Evolutionary conservation across 2,113 vertebrate genomes (phyloP).

Genomic region (Neolamprologus tretocephalus): DNA sequence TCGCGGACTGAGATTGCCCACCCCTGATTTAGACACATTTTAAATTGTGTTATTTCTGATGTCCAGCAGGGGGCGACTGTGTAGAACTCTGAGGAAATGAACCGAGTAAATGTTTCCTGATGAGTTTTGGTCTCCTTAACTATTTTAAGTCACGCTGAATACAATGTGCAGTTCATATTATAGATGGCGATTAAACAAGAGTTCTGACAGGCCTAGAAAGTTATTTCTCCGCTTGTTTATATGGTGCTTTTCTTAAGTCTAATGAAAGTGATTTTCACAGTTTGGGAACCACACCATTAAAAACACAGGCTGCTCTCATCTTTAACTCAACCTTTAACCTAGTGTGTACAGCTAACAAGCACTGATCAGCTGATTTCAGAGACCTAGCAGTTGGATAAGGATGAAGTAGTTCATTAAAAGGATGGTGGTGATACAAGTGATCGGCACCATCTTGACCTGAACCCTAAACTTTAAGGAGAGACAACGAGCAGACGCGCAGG

Average conservation of each 20-base stretch:
- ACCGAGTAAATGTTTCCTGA: rapidly evolving
- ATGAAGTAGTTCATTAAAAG: neutral
- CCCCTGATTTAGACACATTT: neutral
- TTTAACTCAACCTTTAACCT: neutral
- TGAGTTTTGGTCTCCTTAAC: neutral
- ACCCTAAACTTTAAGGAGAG: neutral
- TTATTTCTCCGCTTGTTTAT: neutral
- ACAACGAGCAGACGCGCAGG: rapidly evolving
- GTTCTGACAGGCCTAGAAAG: neutral
- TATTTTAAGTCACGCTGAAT: neutral
- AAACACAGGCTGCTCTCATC: neutral
- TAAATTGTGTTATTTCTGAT: neutral
- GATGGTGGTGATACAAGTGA: neutral
- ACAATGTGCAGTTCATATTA: neutral
- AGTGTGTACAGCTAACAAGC: neutral
- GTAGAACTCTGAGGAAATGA: neutral
- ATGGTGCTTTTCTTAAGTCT: neutral
- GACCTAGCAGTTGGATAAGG: neutral
- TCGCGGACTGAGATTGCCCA: too few relatives aligned
- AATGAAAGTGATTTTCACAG: neutral
- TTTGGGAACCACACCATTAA: neutral
- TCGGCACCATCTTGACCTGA: neutral
- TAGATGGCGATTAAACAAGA: neutral
- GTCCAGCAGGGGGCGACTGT: neutral
- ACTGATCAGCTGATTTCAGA: neutral